Base-by-base conservation (phyloP, 2,113 vertebrate genomes). In the Semnornis frantzii region DNA sequence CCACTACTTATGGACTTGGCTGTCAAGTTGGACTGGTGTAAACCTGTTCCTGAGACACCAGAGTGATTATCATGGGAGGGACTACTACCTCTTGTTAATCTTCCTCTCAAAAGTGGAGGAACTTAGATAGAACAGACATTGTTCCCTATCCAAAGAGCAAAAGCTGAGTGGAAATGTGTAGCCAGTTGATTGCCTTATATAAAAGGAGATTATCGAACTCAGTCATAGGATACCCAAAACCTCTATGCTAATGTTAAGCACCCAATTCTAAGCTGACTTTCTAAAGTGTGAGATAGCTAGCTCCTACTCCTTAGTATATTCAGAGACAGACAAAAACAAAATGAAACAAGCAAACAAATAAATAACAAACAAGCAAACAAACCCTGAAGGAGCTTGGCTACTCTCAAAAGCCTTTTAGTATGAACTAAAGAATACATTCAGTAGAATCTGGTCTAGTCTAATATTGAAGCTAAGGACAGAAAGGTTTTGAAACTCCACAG, bases 1-100 rank as follows among this genome's bases (percentile, higher is more conserved):
- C 15, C 44, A 15, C 37, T 27, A n/a, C 18, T 5, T 55, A n/a
- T 42, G 5, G 23, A 31, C 13, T 27, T 1, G 1, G 3, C 30
- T 57, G 25, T 24, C 52, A 74, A 64, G 2, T 7, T 15, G 15
- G 31, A 34, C 12, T 31, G 55, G 25, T 3, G 1, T 12, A 84
- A 87, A 10, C 13, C 20, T 28, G 24, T 0, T 0, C 2, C 2
- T 2, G 24, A 20, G 37, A 74, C 4, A 68, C 5, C 33, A 17
- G 0, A 0, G 16, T 9, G 19, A 54, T 0, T 15, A 21, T 10
- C 3, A 4, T 13, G 5, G 12, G 48, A 59, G 10, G 9, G 11
- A 23, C 28, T 66, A 57, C 6, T 34, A 24, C n/a, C 23, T 82
- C 20, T 54, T n/a, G 5, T 24, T 24, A 69, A 11, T 30, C 52